Base-by-base conservation (phyloP, 2,113 vertebrate genomes). In the Romanogobio albipinnatus region DNA sequence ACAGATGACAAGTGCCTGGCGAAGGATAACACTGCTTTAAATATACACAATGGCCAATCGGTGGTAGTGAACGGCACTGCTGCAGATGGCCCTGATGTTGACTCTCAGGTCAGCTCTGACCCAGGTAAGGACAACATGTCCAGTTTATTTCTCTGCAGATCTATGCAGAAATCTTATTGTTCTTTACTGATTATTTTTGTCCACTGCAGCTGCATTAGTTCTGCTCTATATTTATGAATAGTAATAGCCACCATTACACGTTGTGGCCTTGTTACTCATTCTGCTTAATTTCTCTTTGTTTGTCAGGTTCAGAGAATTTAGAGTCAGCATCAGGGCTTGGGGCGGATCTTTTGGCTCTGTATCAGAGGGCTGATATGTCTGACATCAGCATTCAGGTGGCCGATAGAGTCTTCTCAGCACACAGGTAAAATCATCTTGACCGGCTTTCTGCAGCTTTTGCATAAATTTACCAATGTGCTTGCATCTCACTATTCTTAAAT, bases 351-450 rank as follows among this genome's bases (percentile, higher is more conserved):
- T 33, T 99, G 92, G 93, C 92, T 86, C 92, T 98, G 82, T 98
- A 96, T 81, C 86, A 92, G 90, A 94, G 93, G 6, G 91, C 90
- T 51, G 93, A 90, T 89, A 95, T 93, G 86, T 94, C 96, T 90
- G 97, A 99, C 92, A 95, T 96, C 92, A 96, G 87, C 90, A 96
- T 99, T 90, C 95, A 95, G 62, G 87, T 96, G 89, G 96, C 95
- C 81, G 96, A 95, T 85, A 94, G 93, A 92, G 81, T 89, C 74
- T 98, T 98, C 91, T 94, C 91, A 89, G 96, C 95, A 89, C 97
- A 99, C 95, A 98, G 97, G 97, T 98, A 96, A 89, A 29, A 14
- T 33, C 17, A 61, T 22, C 26, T 13, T 33, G 15, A 19, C 45
- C 47, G 17, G 8, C 7, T 36, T 76, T 76, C 29, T 14, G 17